Conservation (phyloP, 2,888 invertebrate genomes). For the Charanyca ferruginea region DNA sequence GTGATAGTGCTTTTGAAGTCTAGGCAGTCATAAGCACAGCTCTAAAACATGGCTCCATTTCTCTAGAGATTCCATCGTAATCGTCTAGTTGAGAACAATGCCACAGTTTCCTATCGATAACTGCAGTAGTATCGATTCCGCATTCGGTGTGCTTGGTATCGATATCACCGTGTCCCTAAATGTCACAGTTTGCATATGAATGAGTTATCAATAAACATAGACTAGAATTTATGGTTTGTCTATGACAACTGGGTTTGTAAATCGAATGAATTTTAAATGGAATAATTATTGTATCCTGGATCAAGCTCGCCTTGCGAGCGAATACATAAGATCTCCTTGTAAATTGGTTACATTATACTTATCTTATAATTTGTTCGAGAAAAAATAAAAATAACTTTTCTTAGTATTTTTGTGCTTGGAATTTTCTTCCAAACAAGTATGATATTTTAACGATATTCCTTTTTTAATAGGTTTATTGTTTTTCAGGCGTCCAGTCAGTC, state of each 20-base stretch:
- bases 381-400: neutral
- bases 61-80: conserved; percentile 37
- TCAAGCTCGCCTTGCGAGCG: neutral
- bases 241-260: conserved; percentile 32
- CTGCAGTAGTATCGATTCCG: conserved; percentile 59
- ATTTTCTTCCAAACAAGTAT: too few relatives aligned
- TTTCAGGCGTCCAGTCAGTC: neutral
- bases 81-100: conserved; percentile 50
- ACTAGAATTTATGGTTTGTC: conserved; percentile 49
- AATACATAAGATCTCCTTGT: too few relatives aligned
- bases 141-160: conserved; percentile 53
- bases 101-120: conserved; percentile 54
- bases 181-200: conserved; percentile 61
- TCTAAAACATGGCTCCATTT: conserved; percentile 37
- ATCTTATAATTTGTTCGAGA: neutral
- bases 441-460: neutral
- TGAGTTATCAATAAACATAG: conserved; percentile 55
- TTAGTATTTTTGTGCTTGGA: too few relatives aligned
- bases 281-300: neutral
- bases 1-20: conserved; percentile 13
- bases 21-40: conserved; percentile 7
- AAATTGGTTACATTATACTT: neutral
- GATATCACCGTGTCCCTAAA: conserved; percentile 57
- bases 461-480: neutral
- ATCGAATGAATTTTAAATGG: conserved; percentile 18